Base-by-base conservation (phyloP, 2,113 vertebrate genomes). In the Halcyon senegalensis region DNA sequence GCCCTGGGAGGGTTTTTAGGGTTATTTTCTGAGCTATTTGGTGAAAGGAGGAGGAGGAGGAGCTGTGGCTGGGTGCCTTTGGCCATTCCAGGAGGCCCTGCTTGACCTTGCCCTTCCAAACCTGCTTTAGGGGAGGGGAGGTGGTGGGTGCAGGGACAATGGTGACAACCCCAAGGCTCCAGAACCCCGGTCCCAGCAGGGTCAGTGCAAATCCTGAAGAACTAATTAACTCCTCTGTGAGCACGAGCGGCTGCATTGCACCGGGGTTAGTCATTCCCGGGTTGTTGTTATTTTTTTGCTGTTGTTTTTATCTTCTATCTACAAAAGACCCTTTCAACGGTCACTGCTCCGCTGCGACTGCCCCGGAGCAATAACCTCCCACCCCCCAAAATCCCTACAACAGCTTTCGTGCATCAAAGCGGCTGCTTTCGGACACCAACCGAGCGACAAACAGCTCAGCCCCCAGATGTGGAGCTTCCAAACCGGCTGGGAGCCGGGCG, bases 361-460 rank as follows among this genome's bases (percentile, higher is more conserved):
- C 79, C 84, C 76, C 43, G 13, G 41, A 75, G 80, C 51, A 55
- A 41, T 12, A 50, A 62, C 70, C 39, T 16, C 64, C 31, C 37
- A 23, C 13, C 66, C 44, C 17, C 44, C 18, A 18, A 72, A 70
- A 70, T 67, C 86, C 92, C 73, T 59, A 7, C 72, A 48, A 62
- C 90, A 90, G 93, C 96, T 95, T 95, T 96, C 87, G 80, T 94
- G 90, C 76, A 68, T 90, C 78, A 85, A 88, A 96, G 86, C 85
- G 80, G 90, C 90, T 93, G 85, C 93, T 94, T 50, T 16, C 85
- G 87, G 88, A 70, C 88, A 94, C 69, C 21, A 5, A 83, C 63
- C 63, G 7, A 96, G 92, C 13, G 90, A 73, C 87, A 90, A 95
- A 93, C 60, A 72, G 89, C 76, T 87, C 85, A 35, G 60, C 56